Base-by-base conservation (phyloP, 2,888 invertebrate genomes). In the Cynaeus angustus region DNA sequence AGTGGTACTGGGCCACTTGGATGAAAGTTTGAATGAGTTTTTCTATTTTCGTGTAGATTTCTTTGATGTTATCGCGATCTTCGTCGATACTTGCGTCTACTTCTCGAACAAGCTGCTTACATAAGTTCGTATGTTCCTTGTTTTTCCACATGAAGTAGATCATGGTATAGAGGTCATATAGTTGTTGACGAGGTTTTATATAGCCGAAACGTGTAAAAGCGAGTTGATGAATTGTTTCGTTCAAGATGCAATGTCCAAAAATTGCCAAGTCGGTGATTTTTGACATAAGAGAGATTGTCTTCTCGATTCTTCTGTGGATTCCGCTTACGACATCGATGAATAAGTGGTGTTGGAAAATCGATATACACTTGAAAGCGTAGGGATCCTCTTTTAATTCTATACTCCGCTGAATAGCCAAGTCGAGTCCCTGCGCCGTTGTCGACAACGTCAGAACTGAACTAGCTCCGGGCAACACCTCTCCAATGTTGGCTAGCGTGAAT, bases 401-500 rank as follows among this genome's bases (percentile, higher is more conserved):
- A 6, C 13, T 48, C 21, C 56, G 30, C 50, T 80, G 80, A 12
- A 76, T 53, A 0, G 77, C 76, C 41, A 45, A 62, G 16, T 80
- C 79, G 3, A 74, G 33, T 7, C 21, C 26, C 13, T 43, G 26
- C 16, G 77, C 9, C 1, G 62, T 10, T 10, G 73, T 72, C 0
- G 77, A 74, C 41, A 67, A 21, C 0, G 87, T 85, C 56, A 92
- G 80, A 0, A 91, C 87, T 2, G 90, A 87, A 3, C 89, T 50
- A 0, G 90, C 89, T 37, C 89, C 89, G 0, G 92, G 92, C 52
- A 92, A 81, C 70, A 88, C 90, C 85, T 90, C 95, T 83, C 93
- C 93, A 0, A 91, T 88, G 80, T 95, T 95, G 6, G 91, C 93
- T 71, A 90, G 91, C 0, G 93, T 91, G 16, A 88, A 81, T 0